phyloP scores from a whole-genome alignment of 2,113 vertebrate genomes.

The Amphiprion ocellaris region DNA sequence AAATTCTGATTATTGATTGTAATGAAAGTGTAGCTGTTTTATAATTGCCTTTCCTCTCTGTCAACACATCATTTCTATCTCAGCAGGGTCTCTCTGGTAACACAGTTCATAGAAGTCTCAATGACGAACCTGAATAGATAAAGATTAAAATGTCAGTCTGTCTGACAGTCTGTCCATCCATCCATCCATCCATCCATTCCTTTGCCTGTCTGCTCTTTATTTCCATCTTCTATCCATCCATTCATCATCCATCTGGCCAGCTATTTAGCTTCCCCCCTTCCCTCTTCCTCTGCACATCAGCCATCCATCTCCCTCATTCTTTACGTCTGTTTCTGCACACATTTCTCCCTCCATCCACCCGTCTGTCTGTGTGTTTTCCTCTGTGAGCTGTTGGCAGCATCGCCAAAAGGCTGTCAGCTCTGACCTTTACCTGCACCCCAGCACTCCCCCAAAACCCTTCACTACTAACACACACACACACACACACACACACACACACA shows the following conservation, averaged over 20 bases:
- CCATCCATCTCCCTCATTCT: constrained; percentile 60
- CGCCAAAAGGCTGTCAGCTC: constrained; percentile 78
- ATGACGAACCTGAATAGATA: neutral
- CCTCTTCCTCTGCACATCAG: neutral
- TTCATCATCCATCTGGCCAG: constrained; percentile 54
- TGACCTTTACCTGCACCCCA: constrained; percentile 74
- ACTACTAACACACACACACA: neutral
- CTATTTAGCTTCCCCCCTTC: constrained; percentile 16
- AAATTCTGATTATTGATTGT: no score
- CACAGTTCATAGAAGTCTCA: neutral
- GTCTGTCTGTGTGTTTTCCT: constrained; percentile 62
- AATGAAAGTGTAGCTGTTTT: no score
- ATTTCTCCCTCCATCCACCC: constrained; percentile 42
- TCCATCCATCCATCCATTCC: constrained; percentile 6
- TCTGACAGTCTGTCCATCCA: constrained; percentile 9
- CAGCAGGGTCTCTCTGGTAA: no score
- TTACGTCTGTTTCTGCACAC: constrained; percentile 44
- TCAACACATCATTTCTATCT: neutral
- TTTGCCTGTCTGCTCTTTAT: constrained; percentile 21
- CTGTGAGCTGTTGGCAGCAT: constrained; percentile 61
- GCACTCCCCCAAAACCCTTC: constrained; percentile 16
- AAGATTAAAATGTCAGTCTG: constrained; percentile 21
- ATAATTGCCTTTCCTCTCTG: neutral
- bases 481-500: neutral
- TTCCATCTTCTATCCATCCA: constrained; percentile 35